Evolutionary conservation across 2,888 invertebrate species (phyloP).

Genomic region (Lathronympha strigana): DNA sequence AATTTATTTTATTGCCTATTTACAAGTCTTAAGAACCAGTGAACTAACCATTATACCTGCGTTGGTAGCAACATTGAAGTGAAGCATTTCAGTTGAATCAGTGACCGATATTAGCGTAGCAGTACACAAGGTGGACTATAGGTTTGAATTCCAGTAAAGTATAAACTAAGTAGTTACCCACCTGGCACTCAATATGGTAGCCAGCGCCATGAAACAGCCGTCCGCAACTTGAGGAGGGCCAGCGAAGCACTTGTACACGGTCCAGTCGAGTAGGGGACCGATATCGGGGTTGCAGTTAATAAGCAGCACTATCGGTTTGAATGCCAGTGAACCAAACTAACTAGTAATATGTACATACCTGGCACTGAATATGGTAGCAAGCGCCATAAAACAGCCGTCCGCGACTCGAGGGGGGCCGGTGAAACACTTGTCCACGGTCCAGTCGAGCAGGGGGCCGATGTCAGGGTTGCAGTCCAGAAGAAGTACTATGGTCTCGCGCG

Average conservation of each 20-base stretch:
- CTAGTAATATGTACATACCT: conserved; percentile 85
- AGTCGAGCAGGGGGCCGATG: conserved; percentile 95
- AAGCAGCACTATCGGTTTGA: not conserved
- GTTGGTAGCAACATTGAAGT: too few species aligned
- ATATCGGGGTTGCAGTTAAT: not conserved
- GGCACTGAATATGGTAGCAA: conserved; percentile 98
- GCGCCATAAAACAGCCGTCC: conserved; percentile 97
- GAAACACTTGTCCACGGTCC: conserved; percentile 99
- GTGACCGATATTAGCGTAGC: not conserved
- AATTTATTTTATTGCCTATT: too few species aligned
- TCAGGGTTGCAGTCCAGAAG: conserved; percentile 98
- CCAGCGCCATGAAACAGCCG: conserved; percentile 97
- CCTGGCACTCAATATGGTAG: conserved; percentile 98
- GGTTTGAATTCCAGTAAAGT: too few species aligned
- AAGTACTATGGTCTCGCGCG: conserved; percentile 96
- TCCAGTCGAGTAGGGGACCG: too few species aligned
- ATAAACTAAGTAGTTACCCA: conserved; percentile 74
- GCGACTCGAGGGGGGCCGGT: conserved; percentile 96
- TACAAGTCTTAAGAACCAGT: too few species aligned
- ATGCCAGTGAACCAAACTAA: too few species aligned
- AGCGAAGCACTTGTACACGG: too few species aligned
- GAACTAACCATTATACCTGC: too few species aligned
- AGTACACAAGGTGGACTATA: not conserved
- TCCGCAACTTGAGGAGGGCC: conserved; percentile 96
- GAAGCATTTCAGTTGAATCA: too few species aligned